Percentiles rank a stretch among this genome's conserved stretches.
Evolutionary conservation across 2,797 vertebrate genomes (phyloP).

Genomic region (Leptodactylus fallax): DNA sequence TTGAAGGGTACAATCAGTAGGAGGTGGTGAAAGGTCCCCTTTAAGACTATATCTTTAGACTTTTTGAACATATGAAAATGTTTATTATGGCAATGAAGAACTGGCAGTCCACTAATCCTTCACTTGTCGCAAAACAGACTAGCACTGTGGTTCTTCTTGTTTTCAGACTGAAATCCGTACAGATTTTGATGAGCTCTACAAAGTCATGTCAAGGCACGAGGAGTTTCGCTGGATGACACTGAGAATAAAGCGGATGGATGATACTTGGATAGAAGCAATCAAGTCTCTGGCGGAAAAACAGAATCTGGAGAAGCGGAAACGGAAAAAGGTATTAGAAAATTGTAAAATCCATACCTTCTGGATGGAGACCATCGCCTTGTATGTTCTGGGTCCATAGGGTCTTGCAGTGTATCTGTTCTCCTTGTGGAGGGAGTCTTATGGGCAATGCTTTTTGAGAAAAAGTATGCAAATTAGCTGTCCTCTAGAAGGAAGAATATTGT

Average conservation of each 20-base stretch:
- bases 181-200: conserved; percentile 91
- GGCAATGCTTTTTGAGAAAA: no score
- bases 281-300: conserved; percentile 92
- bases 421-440: no score
- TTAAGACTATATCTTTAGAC: background rate
- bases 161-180: conserved; percentile 88
- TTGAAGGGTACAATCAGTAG: no score
- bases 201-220: conserved; percentile 92
- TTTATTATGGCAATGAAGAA: no score
- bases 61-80: no score
- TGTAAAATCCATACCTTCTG: background rate
- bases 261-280: conserved; percentile 91
- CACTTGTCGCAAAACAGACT: background rate
- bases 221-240: conserved; percentile 99
- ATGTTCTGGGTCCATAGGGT: no score
- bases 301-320: conserved; percentile 85
- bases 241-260: conserved; percentile 94
- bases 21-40: background rate
- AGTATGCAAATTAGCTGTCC: no score
- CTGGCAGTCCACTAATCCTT: background rate
- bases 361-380: no score
- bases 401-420: no score
- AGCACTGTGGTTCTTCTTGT: conserved; percentile 46
- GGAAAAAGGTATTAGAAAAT: conserved; percentile 85
- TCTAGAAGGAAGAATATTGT: no score